Percentiles rank a stretch among this genome's conserved stretches.
These are phyloP conservation scores for Macropus fuliginosus DNA, from an alignment of 2,797 vertebrate species.

Conservation along the genomic window DNA sequence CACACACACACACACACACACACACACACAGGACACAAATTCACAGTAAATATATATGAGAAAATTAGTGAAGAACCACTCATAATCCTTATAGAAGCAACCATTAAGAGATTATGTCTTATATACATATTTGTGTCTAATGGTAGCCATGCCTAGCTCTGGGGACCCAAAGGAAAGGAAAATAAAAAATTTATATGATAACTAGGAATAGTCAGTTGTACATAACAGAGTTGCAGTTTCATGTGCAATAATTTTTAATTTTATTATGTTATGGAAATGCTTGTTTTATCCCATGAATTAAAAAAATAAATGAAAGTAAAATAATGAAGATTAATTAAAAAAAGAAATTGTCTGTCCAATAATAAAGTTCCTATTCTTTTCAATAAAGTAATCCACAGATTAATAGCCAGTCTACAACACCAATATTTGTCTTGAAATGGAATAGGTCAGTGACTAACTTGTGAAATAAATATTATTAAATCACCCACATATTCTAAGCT, in stretches of 20 bases:
- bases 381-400: neutral
- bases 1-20: neutral
- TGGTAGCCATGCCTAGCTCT: too few relatives aligned
- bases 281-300: too few relatives aligned
- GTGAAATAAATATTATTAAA: neutral
- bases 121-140: too few relatives aligned
- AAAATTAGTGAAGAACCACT: neutral
- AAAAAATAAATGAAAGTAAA: too few relatives aligned
- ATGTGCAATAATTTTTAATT: too few relatives aligned
- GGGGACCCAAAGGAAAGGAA: too few relatives aligned
- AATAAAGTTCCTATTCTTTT: neutral
- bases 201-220: too few relatives aligned
- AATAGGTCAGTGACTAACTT: neutral
- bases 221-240: too few relatives aligned
- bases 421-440: neutral
- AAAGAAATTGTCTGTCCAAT: neutral
- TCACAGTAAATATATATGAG: neutral
- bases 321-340: too few relatives aligned
- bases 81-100: neutral
- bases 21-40: neutral
- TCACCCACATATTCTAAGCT: neutral
- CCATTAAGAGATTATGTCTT: neutral
- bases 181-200: too few relatives aligned
- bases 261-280: too few relatives aligned
- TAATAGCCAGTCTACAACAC: neutral